Percentiles rank a stretch among this genome's conserved stretches.
phyloP scores from a whole-genome alignment of 23 tunicate genomes.

The Ciona savignyi region DNA sequence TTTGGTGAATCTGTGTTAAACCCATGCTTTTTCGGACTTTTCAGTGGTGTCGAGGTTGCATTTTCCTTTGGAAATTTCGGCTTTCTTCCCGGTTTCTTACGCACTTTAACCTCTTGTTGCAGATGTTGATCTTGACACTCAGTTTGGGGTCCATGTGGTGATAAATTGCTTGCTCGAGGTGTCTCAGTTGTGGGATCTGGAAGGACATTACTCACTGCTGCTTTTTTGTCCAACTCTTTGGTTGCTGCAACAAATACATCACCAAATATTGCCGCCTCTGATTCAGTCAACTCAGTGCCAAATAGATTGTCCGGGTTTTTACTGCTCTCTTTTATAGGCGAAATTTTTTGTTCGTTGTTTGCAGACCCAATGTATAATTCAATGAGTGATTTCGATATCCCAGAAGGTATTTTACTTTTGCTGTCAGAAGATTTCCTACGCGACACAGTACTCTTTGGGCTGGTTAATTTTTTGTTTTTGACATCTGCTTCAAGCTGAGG shows the following conservation, averaged over 20 bases:
- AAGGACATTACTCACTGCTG: neutral
- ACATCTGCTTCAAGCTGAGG: neutral
- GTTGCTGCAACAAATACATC: neutral
- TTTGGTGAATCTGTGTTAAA: neutral
- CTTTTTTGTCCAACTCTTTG: neutral
- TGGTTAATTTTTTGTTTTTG: neutral
- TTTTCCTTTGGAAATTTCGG: neutral
- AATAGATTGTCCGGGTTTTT: conserved; percentile 8
- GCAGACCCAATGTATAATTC: conserved; percentile 32
- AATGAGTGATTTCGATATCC: conserved; percentile 10
- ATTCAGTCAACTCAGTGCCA: conserved; percentile 35
- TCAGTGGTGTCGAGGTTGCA: neutral
- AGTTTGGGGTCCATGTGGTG: too few relatives aligned
- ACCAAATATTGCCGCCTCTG: conserved; percentile 17
- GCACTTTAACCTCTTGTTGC: neutral
- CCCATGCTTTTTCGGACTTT: neutral
- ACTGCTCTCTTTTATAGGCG: neutral
- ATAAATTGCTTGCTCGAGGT: neutral
- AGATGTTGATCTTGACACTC: neutral
- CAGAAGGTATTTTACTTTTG: neutral
- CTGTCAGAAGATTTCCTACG: neutral
- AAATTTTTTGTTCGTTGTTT: neutral
- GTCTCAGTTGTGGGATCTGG: neutral
- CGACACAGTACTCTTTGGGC: neutral
- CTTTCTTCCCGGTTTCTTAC: neutral